phyloP scores from a whole-genome alignment of 2,113 vertebrate genomes.

The Oreochromis aureus region DNA sequence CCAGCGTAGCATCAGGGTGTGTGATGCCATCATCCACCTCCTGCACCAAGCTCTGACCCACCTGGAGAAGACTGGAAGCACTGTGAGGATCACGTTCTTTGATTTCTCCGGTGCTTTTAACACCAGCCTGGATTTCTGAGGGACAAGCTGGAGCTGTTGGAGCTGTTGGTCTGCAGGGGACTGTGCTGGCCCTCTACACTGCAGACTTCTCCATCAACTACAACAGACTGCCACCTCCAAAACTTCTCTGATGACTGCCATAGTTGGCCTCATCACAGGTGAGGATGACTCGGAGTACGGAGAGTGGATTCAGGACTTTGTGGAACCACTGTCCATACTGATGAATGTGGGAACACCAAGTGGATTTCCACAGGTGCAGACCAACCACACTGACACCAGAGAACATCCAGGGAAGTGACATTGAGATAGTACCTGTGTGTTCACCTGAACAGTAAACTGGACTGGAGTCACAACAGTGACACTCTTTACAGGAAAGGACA shows the following conservation, averaged over 20 bases:
- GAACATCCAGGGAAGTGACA: not conserved
- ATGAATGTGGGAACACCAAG: not conserved
- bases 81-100: not conserved
- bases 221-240: not conserved
- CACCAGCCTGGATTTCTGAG: not conserved
- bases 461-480: not conserved
- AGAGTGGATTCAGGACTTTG: not conserved
- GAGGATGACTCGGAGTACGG: accelerated
- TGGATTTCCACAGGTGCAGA: not conserved
- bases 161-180: not conserved
- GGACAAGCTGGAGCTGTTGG: accelerated
- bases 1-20: accelerated
- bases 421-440: not conserved
- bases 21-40: not conserved
- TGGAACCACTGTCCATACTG: accelerated
- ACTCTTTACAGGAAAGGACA: too few species aligned
- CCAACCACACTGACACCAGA: not conserved
- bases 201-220: not conserved
- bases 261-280: not conserved
- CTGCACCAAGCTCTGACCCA: not conserved
- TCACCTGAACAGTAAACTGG: not conserved
- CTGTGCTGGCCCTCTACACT: accelerated
- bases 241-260: not conserved
- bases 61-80: accelerated
- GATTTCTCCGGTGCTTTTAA: not conserved